A percentile compares a stretch with the other conserved stretches of the same genome.
These are phyloP conservation scores for Drosophila seclusa DNA, from an alignment of 2,888 invertebrate species.

Conservation along the genomic window DNA sequence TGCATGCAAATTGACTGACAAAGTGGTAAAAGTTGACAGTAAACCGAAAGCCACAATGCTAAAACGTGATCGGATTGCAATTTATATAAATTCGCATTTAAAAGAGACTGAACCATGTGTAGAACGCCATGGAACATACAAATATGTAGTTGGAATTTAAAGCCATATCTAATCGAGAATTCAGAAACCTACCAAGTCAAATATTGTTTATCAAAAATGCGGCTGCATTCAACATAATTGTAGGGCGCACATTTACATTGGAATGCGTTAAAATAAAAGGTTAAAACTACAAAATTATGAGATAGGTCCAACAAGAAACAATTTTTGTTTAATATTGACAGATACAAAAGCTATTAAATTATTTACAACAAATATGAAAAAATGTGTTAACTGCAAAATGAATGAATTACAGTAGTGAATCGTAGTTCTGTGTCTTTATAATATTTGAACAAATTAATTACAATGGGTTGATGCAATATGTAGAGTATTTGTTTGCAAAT, in stretches of 20 bases:
- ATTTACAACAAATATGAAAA: neutral
- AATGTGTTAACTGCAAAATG: neutral
- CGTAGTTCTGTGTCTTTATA: neutral
- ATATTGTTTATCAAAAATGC: too few relatives aligned
- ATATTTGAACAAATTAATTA: neutral
- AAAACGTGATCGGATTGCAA: conserved; percentile 65
- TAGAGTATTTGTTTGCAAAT: neutral
- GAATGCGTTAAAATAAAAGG: neutral
- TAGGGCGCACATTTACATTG: too few relatives aligned
- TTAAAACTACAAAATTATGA: neutral
- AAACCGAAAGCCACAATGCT: conserved; percentile 61
- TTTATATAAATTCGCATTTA: neutral
- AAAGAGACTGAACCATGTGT: neutral
- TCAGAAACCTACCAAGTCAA: neutral
- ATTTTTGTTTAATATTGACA: neutral
- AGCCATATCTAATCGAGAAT: neutral
- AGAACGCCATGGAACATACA: neutral
- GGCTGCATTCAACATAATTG: too few relatives aligned
- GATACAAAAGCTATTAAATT: neutral
- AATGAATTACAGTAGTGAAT: neutral
- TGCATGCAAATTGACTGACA: conserved; percentile 41
- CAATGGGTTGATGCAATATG: neutral
- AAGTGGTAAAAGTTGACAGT: conserved; percentile 19
- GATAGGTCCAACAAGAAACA: neutral
- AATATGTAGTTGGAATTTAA: neutral